These are phyloP conservation scores for Cybosia mesomella DNA, from an alignment of 2,888 invertebrate genomes.

Conservation along the genomic window DNA sequence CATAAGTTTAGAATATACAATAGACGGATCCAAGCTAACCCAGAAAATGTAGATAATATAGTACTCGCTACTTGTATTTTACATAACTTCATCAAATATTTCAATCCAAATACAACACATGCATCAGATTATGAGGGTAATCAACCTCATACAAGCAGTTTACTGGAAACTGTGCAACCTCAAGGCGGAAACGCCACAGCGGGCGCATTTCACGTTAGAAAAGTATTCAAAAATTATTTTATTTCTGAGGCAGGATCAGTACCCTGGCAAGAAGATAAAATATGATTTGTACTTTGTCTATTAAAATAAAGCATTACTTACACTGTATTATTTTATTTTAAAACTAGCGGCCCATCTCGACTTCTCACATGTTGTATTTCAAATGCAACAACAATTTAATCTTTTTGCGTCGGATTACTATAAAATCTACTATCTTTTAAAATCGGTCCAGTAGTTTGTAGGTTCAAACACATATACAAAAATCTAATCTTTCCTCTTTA, in stretches of 20 bases:
- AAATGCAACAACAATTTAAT: conserved; percentile 29
- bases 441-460: conserved; percentile 28
- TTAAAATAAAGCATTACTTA: conserved; percentile 28
- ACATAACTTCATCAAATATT: conserved; percentile 27
- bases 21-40: conserved; percentile 20
- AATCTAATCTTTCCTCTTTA: conserved; percentile 25
- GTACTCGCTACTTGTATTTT: conserved; percentile 27
- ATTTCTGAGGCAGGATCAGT: conserved; percentile 35
- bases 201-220: conserved; percentile 21
- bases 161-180: conserved; percentile 15
- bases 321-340: conserved; percentile 13
- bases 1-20: conserved; percentile 15
- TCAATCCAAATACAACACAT: conserved; percentile 26
- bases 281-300: conserved; percentile 29
- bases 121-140: not conserved
- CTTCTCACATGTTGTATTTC: conserved; percentile 27
- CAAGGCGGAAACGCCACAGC: conserved; percentile 35
- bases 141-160: no score
- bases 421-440: no score
- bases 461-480: conserved; percentile 15
- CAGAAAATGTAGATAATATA: conserved; percentile 25
- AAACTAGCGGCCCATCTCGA: conserved; percentile 29
- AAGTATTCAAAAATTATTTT: conserved; percentile 35
- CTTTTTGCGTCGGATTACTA: conserved; percentile 24
- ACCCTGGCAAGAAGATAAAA: conserved; percentile 31